A percentile compares a stretch with the other conserved stretches of the same genome.
Evolutionary conservation across 2,113 vertebrate species (phyloP).

Genomic region (Macquaria ambigua): DNA sequence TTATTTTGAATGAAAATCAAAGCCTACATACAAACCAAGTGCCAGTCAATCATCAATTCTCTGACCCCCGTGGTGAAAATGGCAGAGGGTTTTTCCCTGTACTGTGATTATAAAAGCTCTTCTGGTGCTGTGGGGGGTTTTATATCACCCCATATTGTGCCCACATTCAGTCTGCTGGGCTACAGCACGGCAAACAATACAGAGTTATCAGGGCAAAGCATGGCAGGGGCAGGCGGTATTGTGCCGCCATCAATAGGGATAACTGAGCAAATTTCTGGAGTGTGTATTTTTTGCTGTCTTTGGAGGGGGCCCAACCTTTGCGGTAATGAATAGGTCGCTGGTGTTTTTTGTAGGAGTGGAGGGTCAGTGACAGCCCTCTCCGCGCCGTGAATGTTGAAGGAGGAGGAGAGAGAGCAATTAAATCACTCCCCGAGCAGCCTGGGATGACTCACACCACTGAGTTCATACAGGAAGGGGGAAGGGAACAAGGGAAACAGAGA

Average conservation of each 20-base stretch:
- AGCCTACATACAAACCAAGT: slow-evolving; percentile 30
- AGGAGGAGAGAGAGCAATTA: slow-evolving; percentile 75
- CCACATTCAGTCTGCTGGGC: slow-evolving; percentile 47
- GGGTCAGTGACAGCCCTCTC: slow-evolving; percentile 65
- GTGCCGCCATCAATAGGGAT: slow-evolving; percentile 35
- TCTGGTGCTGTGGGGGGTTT: slow-evolving; percentile 43
- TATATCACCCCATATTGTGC: slow-evolving; percentile 25
- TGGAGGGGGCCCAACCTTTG: slow-evolving; percentile 51
- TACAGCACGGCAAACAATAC: slow-evolving; percentile 37
- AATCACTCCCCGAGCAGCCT: slow-evolving; percentile 73
- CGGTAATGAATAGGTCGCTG: slow-evolving; percentile 53
- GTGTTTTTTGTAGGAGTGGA: slow-evolving; percentile 42
- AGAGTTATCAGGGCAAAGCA: slow-evolving; percentile 55
- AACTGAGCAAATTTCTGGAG: slow-evolving; percentile 46
- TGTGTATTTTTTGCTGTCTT: slow-evolving; percentile 48
- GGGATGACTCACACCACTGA: slow-evolving; percentile 77
- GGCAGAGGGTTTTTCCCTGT: slow-evolving; percentile 14
- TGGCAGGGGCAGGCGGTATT: slow-evolving; percentile 32
- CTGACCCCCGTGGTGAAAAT: slow-evolving; percentile 33
- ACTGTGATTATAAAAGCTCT: slow-evolving; percentile 63
- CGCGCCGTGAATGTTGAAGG: slow-evolving; percentile 51
- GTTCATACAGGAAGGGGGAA: slow-evolving; percentile 62
- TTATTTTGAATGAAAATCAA: slow-evolving; percentile 33
- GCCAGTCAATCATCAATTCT: slow-evolving; percentile 42
- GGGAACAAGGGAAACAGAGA: slow-evolving; percentile 36